Evolutionary conservation across 2,797 vertebrate species (phyloP), one percentile per base, ranked within the genome.

Genomic region (Anabacerthia variegaticeps): DNA sequence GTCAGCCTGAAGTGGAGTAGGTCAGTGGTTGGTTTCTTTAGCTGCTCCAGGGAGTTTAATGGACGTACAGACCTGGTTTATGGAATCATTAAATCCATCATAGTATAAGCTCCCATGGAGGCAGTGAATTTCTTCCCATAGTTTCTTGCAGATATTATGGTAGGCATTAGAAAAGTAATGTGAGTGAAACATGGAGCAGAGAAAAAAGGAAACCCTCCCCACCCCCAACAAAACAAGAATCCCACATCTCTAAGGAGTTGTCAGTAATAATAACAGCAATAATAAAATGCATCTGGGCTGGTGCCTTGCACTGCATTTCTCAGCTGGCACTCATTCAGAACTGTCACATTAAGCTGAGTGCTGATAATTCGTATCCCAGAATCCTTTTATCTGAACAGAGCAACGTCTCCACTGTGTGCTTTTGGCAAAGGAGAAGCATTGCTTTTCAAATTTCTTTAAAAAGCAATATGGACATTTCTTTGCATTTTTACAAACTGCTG

Each of bases 271-370:
- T 76, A 93, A 82, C 93, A 95, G 86, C 93, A 94, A 92, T 91
- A 93, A 89, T 74, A 95, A 97, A 97, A 93, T 95, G 88, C 97
- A 98, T 98, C 98, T 98, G 97, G 96, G 88, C 61, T 97, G 93
- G 88, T 95, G 77, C 96, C 97, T 98, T 96, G 78, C 56, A 46
- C 95, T 89, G 91, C 66, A 11, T 95, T 80, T 97, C 92, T 97
- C 77, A 78, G 77, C 96, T 98, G 98, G 96, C 97, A 83, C 74
- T 86, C 82, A 46, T 97, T 98, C 97, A 97, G 67, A 80, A 32
- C 95, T 97, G 96, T 97, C 97, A 96, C 85, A 83, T 96, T 80
- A 76, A 83, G 62, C 93, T 92, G 95, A 97, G 91, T 90, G 93
- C 96, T 85, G 96, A 83, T 97, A 98, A 98, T 97, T 98, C 69